A percentile compares a stretch with the other conserved stretches of the same genome.
These are phyloP conservation scores for Kryptolebias marmoratus DNA, from an alignment of 2,113 vertebrate genomes.

Conservation along the genomic window DNA sequence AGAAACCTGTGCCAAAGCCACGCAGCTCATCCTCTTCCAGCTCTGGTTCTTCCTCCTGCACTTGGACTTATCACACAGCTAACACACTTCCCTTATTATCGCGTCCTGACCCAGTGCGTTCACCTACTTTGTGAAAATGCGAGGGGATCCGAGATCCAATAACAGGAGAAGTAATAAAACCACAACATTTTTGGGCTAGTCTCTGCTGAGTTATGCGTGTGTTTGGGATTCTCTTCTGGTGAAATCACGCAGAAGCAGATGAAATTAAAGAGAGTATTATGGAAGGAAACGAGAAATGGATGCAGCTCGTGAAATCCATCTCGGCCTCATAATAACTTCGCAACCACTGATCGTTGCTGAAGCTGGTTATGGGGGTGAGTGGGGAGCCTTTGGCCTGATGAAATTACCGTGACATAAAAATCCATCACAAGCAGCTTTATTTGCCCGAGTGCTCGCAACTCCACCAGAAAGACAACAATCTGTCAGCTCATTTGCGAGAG, in stretches of 20 bases:
- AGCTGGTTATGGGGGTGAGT: conserved; percentile 6
- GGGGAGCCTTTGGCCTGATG: conserved; percentile 39
- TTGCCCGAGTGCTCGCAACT: conserved; percentile 30
- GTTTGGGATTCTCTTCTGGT: conserved; percentile 25
- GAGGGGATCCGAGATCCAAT: conserved; percentile 36
- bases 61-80: conserved; percentile 26
- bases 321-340: conserved; percentile 32
- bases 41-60: conserved; percentile 38
- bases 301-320: conserved; percentile 50
- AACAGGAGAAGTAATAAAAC: conserved; percentile 52
- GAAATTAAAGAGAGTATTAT: conserved; percentile 57
- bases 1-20: conserved; percentile 55
- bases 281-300: conserved; percentile 10
- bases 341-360: conserved; percentile 31
- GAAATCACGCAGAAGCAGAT: conserved; percentile 30
- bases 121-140: conserved; percentile 44
- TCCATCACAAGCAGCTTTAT: conserved; percentile 55
- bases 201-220: conserved; percentile 18
- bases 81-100: conserved; percentile 45
- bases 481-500: conserved; percentile 70
- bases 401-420: conserved; percentile 63
- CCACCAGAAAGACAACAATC: conserved; percentile 67
- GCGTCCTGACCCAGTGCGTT: conserved; percentile 50
- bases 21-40: conserved; percentile 43
- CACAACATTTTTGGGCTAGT: not conserved